Evolutionary conservation across 2,797 vertebrate species (phyloP).

Genomic region (Luscinia luscinia): DNA sequence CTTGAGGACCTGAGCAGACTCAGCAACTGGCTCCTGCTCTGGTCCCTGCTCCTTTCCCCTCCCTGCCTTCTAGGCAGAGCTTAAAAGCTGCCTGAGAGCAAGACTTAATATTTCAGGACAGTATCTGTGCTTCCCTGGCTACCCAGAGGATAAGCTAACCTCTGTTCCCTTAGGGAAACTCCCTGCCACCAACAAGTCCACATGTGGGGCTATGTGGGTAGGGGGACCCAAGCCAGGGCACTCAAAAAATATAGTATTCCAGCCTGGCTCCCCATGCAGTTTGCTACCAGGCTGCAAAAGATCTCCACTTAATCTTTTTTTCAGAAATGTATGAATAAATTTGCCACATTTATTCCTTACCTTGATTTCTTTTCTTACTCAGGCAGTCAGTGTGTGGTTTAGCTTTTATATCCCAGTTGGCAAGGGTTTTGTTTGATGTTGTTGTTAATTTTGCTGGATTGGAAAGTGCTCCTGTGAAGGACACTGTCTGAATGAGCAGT

Average conservation of each 20-base stretch:
- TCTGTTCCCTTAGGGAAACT: not conserved
- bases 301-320: not conserved
- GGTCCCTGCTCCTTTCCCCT: not conserved
- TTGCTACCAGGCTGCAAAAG: not conserved
- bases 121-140: not conserved
- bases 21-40: rapidly evolving
- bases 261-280: not conserved
- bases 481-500: not conserved
- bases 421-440: not conserved
- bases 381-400: not conserved
- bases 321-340: not conserved
- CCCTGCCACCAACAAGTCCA: not conserved
- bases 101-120: not conserved
- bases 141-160: not conserved
- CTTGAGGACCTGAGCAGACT: not conserved
- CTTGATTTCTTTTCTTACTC: not conserved
- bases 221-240: not conserved
- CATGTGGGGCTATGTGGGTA: not conserved
- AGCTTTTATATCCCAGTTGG: not conserved
- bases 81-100: not conserved
- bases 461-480: not conserved
- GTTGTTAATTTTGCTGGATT: conserved; percentile 12
- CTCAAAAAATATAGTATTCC: not conserved
- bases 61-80: not conserved
- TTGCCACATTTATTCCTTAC: not conserved